Conservation (phyloP, 64 coral and sea anemone genomes). For the Stylophora pistillata region DNA sequence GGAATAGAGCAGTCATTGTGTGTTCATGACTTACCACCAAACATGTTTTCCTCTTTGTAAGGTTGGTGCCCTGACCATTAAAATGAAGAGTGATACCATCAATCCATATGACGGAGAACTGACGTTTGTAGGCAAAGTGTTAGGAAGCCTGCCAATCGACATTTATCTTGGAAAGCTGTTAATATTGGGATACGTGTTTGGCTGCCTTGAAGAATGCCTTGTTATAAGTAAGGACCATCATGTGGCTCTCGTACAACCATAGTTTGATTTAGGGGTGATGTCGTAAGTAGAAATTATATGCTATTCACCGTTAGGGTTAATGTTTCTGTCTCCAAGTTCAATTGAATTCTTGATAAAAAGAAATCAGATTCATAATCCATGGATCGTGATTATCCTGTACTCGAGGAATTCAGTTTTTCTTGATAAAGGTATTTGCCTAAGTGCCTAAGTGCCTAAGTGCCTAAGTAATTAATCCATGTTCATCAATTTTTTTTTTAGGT, state of each 20-base stretch:
- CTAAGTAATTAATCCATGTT: no score
- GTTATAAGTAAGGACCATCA: slow-evolving; percentile 79
- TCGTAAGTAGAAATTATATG: background rate
- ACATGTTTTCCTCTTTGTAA: background rate
- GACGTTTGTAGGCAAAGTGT: slow-evolving; percentile 90
- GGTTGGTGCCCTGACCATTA: slow-evolving; percentile 89
- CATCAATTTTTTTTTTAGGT: slow-evolving; percentile 37
- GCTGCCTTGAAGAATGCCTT: slow-evolving; percentile 90
- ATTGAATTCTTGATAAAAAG: no score
- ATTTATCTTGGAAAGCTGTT: slow-evolving; percentile 89
- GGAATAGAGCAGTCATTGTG: no score
- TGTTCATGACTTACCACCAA: no score
- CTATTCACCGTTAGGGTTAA: no score
- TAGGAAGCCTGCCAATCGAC: slow-evolving; percentile 85
- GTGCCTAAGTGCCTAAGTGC: no score
- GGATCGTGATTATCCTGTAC: no score
- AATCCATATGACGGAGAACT: slow-evolving; percentile 96
- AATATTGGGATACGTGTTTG: slow-evolving; percentile 92
- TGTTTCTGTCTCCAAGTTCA: no score
- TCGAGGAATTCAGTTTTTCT: background rate
- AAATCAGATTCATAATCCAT: no score
- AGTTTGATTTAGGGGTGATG: background rate
- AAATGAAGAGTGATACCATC: slow-evolving; percentile 75
- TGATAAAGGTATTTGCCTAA: no score
- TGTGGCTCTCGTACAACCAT: background rate